Percentiles rank a stretch among this genome's conserved stretches.
Conservation (phyloP, 1,140 invertebrate species). For the Panonychus citri region DNA sequence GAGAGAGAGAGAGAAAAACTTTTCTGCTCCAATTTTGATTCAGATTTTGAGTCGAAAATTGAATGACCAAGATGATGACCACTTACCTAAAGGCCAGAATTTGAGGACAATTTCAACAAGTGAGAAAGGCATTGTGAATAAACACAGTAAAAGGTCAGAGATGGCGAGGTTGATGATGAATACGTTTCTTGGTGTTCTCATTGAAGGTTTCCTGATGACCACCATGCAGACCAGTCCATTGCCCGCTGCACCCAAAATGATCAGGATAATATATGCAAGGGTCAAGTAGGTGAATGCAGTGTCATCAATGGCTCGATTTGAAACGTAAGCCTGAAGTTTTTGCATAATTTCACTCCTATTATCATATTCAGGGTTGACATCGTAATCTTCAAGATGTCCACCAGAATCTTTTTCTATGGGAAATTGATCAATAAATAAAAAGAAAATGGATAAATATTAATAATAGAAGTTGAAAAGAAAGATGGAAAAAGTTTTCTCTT, state of each 20-base stretch:
- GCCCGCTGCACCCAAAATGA: constrained; percentile 46
- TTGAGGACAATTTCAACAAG: constrained; percentile 50
- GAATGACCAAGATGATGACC: not conserved
- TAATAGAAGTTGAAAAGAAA: too few relatives aligned
- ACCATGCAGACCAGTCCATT: constrained; percentile 54
- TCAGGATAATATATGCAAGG: constrained; percentile 41
- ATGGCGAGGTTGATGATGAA: constrained; percentile 71
- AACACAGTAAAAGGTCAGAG: constrained; percentile 54
- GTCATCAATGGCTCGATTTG: not conserved
- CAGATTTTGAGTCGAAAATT: not conserved
- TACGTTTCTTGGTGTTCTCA: constrained; percentile 62
- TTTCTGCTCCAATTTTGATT: not conserved
- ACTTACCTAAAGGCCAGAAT: constrained; percentile 22
- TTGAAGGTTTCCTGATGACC: constrained; percentile 47
- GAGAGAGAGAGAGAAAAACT: not conserved
- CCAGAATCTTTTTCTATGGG: too few relatives aligned
- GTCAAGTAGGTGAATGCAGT: not conserved
- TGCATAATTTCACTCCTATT: not conserved
- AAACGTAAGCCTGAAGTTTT: not conserved
- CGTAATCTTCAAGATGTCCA: too few relatives aligned
- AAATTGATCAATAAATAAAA: too few relatives aligned
- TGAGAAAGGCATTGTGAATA: constrained; percentile 61
- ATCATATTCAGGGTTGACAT: too few relatives aligned
- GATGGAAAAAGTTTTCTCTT: too few relatives aligned
- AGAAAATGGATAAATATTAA: not conserved